phyloP scores from a whole-genome alignment of 37 sponge, comb jelly and placozoan genomes.

The Theonella swinhoei region DNA sequence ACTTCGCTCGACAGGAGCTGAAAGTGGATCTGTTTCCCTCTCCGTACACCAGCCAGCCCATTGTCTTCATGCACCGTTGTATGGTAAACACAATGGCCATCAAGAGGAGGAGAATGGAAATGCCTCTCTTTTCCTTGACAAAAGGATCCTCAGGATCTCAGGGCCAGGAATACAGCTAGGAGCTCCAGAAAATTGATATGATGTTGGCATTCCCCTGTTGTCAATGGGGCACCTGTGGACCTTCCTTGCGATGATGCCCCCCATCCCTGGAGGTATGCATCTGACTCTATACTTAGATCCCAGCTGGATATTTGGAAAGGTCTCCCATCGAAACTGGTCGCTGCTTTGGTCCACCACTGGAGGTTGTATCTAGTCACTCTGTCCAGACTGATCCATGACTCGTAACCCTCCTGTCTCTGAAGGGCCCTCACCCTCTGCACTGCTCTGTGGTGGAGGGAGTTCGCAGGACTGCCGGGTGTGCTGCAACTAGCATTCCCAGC shows the following conservation, averaged over 20 bases:
- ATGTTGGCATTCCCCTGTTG: neutral
- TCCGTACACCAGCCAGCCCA: constrained; percentile 30
- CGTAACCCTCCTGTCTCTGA: neutral
- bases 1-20: constrained; percentile 23
- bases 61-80: constrained; percentile 16
- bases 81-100: constrained; percentile 19
- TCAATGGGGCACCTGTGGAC: constrained; percentile 30
- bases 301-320: neutral
- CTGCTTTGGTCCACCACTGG: neutral
- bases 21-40: constrained; percentile 32
- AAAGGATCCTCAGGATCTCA: constrained; percentile 36
- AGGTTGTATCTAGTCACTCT: neutral
- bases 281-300: constrained; percentile 18
- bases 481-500: constrained; percentile 12
- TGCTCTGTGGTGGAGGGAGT: constrained; percentile 27
- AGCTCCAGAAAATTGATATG: constrained; percentile 29
- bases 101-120: constrained; percentile 8
- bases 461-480: constrained; percentile 13
- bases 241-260: constrained; percentile 17
- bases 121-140: neutral
- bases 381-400: neutral
- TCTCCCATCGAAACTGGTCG: neutral
- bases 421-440: constrained; percentile 1
- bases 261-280: constrained; percentile 41
- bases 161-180: constrained; percentile 34